Evolutionary conservation across 2,888 invertebrate genomes (phyloP), one percentile per base, ranked within the genome.

Genomic region (Plebejus argus): DNA sequence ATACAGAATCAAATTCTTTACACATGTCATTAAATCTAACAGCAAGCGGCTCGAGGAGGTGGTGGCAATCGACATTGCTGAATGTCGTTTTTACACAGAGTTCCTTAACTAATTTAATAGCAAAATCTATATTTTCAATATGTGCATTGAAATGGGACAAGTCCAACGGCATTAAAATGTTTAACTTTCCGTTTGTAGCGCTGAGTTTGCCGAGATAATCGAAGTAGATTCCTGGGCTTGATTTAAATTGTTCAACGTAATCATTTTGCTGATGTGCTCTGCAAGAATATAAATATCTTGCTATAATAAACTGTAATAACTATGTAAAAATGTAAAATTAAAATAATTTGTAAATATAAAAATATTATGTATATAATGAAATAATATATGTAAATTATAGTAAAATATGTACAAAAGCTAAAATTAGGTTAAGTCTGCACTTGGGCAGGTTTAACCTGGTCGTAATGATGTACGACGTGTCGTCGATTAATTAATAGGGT

Each of bases 171-270:
- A 80, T 78, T 18, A 81, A 4, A 6, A 81, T 49, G n/a, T 79
- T 23, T 28, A 81, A 39, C 10, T 79, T 72, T 2, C 75, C 79
- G 56, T 78, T 78, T 8, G 74, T 77, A 8, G 81, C 74, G 80
- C 79, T 83, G 2, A 81, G 28, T 39, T 78, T 77, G 6, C 82
- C 81, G 15, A 82, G n/a, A 23, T 80, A 79, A 70, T 82, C 82
- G 72, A 81, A 82, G n/a, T 78, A 81, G 10, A 83, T 78, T 7
- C 82, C 82, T 4, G 82, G 70, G n/a, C 80, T 81, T 33, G 56
- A 23, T 28, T n/a, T 70, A 23, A 79, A 77, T 45, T 45, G 77
- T 77, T 78, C 72, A 35, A 79, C 28, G n/a, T 58, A 77, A 49
- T 49, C 18, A 71, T 71, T 74, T 33, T 71, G 23, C 23, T 74